Evolutionary conservation across 2,888 invertebrate species (phyloP).

Genomic region (Sipha maydis): DNA sequence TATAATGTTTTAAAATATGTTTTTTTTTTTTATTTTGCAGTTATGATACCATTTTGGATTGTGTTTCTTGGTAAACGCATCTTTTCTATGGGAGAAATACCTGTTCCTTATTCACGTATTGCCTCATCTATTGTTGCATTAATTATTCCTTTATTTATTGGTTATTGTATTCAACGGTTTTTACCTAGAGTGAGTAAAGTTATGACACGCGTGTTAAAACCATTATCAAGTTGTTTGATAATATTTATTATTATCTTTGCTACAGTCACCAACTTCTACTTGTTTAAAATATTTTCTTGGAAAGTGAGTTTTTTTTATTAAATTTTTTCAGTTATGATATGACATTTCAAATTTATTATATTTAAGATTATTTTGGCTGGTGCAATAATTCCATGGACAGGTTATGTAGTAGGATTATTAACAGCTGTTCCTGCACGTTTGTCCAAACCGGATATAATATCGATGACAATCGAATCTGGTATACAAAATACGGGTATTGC

Average conservation of each 20-base stretch:
- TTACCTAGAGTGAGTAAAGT: conserved; percentile 75
- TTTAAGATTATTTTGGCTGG: conserved; percentile 82
- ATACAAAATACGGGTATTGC: conserved; percentile 94
- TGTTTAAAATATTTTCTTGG: conserved; percentile 90
- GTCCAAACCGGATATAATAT: conserved; percentile 77
- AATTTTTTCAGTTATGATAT: not conserved
- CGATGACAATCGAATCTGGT: conserved; percentile 92
- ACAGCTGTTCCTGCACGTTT: conserved; percentile 74
- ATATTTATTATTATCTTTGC: conserved; percentile 88
- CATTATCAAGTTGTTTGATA: conserved; percentile 82
- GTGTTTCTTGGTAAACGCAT: conserved; percentile 84
- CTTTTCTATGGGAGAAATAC: conserved; percentile 77
- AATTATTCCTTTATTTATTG: conserved; percentile 80
- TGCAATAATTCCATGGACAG: conserved; percentile 83
- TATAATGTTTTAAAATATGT: conserved; percentile 19
- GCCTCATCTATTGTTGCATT: conserved; percentile 79
- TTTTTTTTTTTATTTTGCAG: conserved; percentile 69
- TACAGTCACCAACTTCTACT: conserved; percentile 86
- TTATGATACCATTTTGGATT: conserved; percentile 90
- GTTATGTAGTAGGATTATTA: conserved; percentile 78
- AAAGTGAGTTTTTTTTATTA: conserved; percentile 72
- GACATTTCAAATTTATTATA: conserved; percentile 48
- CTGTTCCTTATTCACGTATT: conserved; percentile 83
- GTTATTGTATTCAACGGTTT: conserved; percentile 73
- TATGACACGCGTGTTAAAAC: conserved; percentile 84